Base-by-base conservation (phyloP, 2,888 invertebrate species). In the Podotricha telesiphe region DNA sequence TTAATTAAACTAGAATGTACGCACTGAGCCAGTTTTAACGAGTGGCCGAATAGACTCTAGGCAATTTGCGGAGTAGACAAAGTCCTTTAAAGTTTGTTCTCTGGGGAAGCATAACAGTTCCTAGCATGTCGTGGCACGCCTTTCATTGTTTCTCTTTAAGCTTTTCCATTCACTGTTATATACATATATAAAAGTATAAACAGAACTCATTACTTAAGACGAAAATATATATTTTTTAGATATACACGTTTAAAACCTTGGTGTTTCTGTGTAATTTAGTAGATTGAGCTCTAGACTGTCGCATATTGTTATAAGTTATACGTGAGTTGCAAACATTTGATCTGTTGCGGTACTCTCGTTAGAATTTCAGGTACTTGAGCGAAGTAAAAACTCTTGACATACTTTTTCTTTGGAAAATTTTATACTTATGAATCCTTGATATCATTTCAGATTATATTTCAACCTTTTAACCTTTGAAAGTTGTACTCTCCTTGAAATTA, bases 31-130 rank as follows among this genome's bases (percentile, higher is more conserved):
- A 75, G 77, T 77, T 82, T 78, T 78, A 81, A 83, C 79, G 81
- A 79, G 79, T 77, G 78, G 74, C 78, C 76, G 74, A 82, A 85
- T 80, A 79, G 79, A 78, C 83, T 78, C 82, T 81, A 81, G 84
- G 82, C 82, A 85, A 86, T 86, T 86, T 86, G 80, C 81, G 73
- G 77, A 78, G 74, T 78, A 83, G 77, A 83, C 79, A 75, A 83
- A 87, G 85, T 89, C 83, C 83, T 87, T 84, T 85, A 80, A 89
- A 89, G 81, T 89, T 88, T 77, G 76, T 65, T 81, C 90, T 80
- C 88, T 40, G 53, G 85, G 82, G 90, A 76, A 75, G 79, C 83
- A 85, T 88, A 84, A 82, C 77, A 69, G 73, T 71, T 77, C 70
- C 70, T 71, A 64, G 70, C 67, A 71, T 67, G 72, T 70, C 69